These are phyloP conservation scores for Poecilia wingei DNA, from an alignment of 2,797 vertebrate species.

Conservation along the genomic window DNA sequence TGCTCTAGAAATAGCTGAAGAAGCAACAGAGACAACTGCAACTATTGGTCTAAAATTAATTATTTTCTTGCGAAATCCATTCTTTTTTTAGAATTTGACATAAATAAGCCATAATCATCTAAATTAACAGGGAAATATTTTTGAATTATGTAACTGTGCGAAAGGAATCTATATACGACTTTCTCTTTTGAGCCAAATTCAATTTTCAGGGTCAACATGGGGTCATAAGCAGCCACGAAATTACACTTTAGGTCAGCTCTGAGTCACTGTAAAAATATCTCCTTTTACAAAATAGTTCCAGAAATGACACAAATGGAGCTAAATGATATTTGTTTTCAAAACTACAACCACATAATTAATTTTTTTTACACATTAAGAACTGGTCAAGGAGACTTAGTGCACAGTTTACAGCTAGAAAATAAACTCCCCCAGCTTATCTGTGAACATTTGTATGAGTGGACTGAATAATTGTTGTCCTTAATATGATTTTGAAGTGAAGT, in stretches of 20 bases:
- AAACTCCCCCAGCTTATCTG: not conserved
- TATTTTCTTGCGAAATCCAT: not conserved
- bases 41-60: not conserved
- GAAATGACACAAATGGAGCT: not conserved
- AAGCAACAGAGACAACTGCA: not conserved
- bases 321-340: not conserved
- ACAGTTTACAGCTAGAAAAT: not conserved
- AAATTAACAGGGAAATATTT: not conserved
- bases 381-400: not conserved
- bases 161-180: not conserved
- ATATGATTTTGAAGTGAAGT: not conserved
- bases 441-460: not conserved
- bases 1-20: not conserved
- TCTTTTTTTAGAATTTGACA: not conserved
- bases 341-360: not conserved
- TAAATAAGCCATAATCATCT: not conserved
- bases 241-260: not conserved
- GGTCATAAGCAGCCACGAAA: not conserved
- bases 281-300: not conserved
- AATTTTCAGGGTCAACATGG: not conserved
- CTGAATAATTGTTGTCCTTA: not conserved
- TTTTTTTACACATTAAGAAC: not conserved
- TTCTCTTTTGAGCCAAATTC: not conserved
- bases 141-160: too few relatives aligned
- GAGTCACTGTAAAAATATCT: not conserved